Evolutionary conservation across 1,140 invertebrate genomes (phyloP).

Genomic region (Zaprionus tsacasi): DNA sequence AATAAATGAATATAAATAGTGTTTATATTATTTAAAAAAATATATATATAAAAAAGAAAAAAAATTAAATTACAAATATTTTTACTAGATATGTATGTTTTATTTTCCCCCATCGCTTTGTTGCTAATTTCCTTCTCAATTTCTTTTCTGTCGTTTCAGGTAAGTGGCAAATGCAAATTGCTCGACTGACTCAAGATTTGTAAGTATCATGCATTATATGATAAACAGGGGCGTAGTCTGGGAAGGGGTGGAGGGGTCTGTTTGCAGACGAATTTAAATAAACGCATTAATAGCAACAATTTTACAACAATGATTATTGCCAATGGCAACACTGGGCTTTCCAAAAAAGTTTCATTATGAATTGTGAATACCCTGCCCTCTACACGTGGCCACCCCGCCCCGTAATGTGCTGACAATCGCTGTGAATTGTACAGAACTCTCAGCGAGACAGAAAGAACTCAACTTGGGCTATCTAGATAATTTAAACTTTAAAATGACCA

Average conservation of each 20-base stretch:
- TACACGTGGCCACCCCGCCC: background rate
- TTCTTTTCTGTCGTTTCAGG: constrained; percentile 52
- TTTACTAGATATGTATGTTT: too few relatives aligned
- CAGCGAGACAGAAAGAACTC: constrained; percentile 43
- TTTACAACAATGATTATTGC: constrained; percentile 68
- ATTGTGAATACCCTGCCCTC: constrained; percentile 17
- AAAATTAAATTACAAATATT: too few relatives aligned
- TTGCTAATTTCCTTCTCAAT: constrained; percentile 10
- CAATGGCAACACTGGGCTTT: constrained; percentile 46
- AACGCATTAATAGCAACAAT: constrained; percentile 65
- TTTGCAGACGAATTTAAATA: constrained; percentile 63
- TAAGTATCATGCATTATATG: constrained; percentile 44
- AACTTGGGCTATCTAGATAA: constrained; percentile 61
- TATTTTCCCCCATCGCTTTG: too few relatives aligned
- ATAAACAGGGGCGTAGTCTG: constrained; percentile 41
- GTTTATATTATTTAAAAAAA: too few relatives aligned
- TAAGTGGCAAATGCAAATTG: constrained; percentile 51
- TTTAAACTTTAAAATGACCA: constrained; percentile 79
- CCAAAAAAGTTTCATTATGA: constrained; percentile 51
- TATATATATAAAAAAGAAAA: too few relatives aligned
- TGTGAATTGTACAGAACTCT: constrained; percentile 59
- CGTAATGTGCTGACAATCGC: constrained; percentile 79
- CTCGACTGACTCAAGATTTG: constrained; percentile 7
- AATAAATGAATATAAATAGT: too few relatives aligned
- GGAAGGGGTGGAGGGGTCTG: constrained; percentile 6